Evolutionary conservation across 2,888 invertebrate genomes (phyloP).

Genomic region (Tromatobia lineatoria): DNA sequence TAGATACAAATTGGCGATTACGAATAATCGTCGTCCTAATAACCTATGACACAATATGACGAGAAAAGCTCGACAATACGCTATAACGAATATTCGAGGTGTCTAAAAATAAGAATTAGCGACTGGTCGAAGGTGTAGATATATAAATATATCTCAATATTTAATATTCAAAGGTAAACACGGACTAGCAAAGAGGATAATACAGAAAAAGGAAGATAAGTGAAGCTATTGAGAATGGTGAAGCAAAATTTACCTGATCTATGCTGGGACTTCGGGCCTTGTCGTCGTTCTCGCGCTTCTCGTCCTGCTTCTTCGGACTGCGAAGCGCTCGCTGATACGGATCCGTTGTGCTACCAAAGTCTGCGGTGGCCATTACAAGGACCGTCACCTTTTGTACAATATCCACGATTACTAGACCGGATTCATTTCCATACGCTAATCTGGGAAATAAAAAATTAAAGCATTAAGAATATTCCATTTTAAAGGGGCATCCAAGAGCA

Average conservation of each 20-base stretch:
- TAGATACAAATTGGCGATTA: conserved; percentile 36
- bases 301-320: conserved; percentile 89
- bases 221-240: conserved; percentile 31
- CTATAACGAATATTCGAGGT: conserved; percentile 63
- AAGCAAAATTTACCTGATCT: conserved; percentile 91
- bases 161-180: conserved; percentile 68
- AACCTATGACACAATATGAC: conserved; percentile 60
- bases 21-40: conserved; percentile 37
- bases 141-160: conserved; percentile 51
- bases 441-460: conserved; percentile 85
- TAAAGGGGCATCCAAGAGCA: too few species aligned
- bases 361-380: conserved; percentile 95
- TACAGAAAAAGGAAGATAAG: conserved; percentile 64
- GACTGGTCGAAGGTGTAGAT: conserved; percentile 56
- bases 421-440: conserved; percentile 98
- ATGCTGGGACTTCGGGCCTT: conserved; percentile 94
- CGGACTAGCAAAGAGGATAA: conserved; percentile 69
- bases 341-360: conserved; percentile 96
- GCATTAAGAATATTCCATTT: not conserved
- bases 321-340: conserved; percentile 94
- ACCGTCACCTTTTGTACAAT: conserved; percentile 96
- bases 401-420: conserved; percentile 98
- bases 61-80: conserved; percentile 65
- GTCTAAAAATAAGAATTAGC: conserved; percentile 64
- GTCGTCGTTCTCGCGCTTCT: conserved; percentile 84